A percentile compares a stretch with the other conserved stretches of the same genome.
phyloP scores from a whole-genome alignment of 2,888 invertebrate species.

The Meloe dianella region DNA sequence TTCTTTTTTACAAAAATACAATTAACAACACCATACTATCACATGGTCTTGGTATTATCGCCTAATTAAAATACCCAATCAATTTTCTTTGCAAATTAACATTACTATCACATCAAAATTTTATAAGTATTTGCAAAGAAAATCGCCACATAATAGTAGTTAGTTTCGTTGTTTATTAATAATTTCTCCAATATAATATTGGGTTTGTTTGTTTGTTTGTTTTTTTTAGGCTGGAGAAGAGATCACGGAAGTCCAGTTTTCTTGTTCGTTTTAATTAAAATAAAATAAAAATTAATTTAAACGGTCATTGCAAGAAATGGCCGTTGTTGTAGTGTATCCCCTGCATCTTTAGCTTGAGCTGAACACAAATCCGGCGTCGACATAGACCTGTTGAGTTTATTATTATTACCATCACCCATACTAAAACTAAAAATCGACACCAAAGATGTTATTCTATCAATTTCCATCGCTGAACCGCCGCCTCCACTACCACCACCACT shows the following conservation, averaged over 20 bases:
- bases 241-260: slow-evolving; percentile 31
- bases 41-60: slow-evolving; percentile 46
- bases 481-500: slow-evolving; percentile 6
- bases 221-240: slow-evolving; percentile 22
- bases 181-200: too few relatives aligned
- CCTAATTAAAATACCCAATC: slow-evolving; percentile 18
- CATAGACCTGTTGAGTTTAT: slow-evolving; percentile 59
- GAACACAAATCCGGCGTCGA: slow-evolving; percentile 64
- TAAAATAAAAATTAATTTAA: slow-evolving; percentile 47
- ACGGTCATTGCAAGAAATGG: slow-evolving; percentile 65
- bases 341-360: slow-evolving; percentile 62
- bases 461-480: slow-evolving; percentile 61
- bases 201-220: slow-evolving; percentile 8
- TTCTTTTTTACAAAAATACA: slow-evolving; percentile 49
- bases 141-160: slow-evolving; percentile 16
- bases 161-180: slow-evolving; percentile 34
- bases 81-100: slow-evolving; percentile 31
- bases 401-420: slow-evolving; percentile 46
- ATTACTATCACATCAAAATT: slow-evolving; percentile 38
- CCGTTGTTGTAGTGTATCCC: slow-evolving; percentile 59
- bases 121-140: slow-evolving; percentile 37
- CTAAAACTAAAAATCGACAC: slow-evolving; percentile 67
- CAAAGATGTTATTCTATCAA: slow-evolving; percentile 65
- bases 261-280: not conserved
- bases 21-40: slow-evolving; percentile 53